Evolutionary conservation across 2,113 vertebrate species (phyloP).

Genomic region (Microtus oregoni): DNA sequence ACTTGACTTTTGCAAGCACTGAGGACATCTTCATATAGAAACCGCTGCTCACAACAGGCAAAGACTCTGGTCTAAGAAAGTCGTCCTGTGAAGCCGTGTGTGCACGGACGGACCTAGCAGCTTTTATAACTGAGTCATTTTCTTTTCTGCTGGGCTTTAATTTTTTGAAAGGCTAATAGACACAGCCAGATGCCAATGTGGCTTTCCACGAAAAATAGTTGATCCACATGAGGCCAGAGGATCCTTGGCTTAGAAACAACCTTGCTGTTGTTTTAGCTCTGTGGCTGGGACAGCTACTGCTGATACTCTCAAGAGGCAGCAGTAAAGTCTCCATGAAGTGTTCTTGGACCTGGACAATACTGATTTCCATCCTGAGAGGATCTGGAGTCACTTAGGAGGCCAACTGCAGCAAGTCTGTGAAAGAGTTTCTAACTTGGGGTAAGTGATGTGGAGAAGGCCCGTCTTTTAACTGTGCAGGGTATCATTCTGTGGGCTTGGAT

Average conservation of each 20-base stretch:
- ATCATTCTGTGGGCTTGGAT: background rate
- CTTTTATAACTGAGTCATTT: background rate
- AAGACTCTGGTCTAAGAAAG: background rate
- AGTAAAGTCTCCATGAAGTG: background rate
- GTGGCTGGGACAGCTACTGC: background rate
- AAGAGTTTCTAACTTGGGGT: background rate
- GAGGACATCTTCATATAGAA: background rate
- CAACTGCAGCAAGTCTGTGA: background rate
- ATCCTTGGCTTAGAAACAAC: background rate
- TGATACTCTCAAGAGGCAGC: background rate
- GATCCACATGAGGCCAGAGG: background rate
- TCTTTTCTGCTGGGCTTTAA: background rate
- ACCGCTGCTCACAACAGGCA: background rate
- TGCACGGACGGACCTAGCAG: background rate
- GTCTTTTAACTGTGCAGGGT: background rate
- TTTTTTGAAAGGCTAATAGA: constrained; percentile 28
- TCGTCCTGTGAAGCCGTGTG: background rate
- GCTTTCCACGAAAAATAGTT: background rate
- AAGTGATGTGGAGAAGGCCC: background rate
- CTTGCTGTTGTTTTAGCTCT: background rate
- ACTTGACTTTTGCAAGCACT: background rate
- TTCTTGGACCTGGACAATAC: background rate
- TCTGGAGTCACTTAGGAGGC: background rate
- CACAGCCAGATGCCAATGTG: background rate
- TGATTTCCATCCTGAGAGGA: background rate